phyloP scores from a whole-genome alignment of 2,888 invertebrate species.

The Pollenia labialis region DNA sequence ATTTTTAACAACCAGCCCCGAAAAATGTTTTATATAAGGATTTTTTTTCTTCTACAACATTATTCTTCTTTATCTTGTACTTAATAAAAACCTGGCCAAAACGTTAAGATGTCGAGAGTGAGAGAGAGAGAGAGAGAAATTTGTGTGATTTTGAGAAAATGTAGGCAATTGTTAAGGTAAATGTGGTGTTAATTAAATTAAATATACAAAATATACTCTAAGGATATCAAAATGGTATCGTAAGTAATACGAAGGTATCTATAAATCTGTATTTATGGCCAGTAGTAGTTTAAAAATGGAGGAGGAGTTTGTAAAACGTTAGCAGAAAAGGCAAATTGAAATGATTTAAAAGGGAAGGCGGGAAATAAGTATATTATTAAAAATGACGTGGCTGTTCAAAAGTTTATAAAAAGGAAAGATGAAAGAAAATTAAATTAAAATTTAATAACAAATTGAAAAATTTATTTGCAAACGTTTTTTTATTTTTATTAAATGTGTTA shows the following conservation, averaged over 20 bases:
- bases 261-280: slow-evolving; percentile 27
- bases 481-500: too few relatives aligned
- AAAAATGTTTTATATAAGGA: slow-evolving; percentile 11
- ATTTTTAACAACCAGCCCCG: neutral
- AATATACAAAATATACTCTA: slow-evolving; percentile 45
- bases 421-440: too few relatives aligned
- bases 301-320: neutral
- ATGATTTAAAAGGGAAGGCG: neutral
- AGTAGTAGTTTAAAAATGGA: neutral
- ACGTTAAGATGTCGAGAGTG: neutral
- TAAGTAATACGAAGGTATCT: neutral
- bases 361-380: neutral
- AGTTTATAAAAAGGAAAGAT: too few relatives aligned
- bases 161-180: slow-evolving; percentile 14
- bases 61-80: neutral
- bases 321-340: neutral
- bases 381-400: neutral
- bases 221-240: slow-evolving; percentile 16
- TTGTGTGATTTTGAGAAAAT: neutral
- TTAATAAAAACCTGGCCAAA: slow-evolving; percentile 3
- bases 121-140: neutral
- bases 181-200: slow-evolving; percentile 63
- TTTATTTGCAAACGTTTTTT: too few relatives aligned
- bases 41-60: neutral
- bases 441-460: too few relatives aligned